Conservation (phyloP, 2,797 vertebrate species). For the Neosilurus hyrtlii region DNA sequence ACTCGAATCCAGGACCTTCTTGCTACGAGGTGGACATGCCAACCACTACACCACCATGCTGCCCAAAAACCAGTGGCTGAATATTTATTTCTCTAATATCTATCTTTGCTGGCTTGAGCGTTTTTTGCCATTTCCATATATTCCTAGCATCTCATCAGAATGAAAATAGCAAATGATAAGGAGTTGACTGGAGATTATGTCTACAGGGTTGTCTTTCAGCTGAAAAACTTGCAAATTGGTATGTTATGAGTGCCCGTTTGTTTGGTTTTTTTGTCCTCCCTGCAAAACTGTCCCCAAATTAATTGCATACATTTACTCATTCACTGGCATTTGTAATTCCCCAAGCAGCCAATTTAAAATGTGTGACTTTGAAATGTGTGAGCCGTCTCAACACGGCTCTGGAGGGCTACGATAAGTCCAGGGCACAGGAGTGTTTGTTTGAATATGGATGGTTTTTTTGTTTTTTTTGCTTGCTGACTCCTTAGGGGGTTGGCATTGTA, state of each 20-base stretch:
- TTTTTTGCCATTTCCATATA: too few relatives aligned
- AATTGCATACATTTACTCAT: constrained; percentile 64
- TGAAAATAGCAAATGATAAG: constrained; percentile 16
- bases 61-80: neutral
- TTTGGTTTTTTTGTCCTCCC: constrained; percentile 50
- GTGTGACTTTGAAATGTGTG: constrained; percentile 68
- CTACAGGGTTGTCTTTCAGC: neutral
- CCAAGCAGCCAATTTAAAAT: constrained; percentile 73
- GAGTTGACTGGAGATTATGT: constrained; percentile 10
- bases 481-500: constrained; percentile 54
- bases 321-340: constrained; percentile 70
- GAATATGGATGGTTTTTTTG: constrained; percentile 55
- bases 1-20: too few relatives aligned
- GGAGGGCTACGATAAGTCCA: constrained; percentile 72
- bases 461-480: constrained; percentile 59
- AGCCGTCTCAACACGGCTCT: constrained; percentile 72
- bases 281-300: constrained; percentile 71
- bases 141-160: neutral
- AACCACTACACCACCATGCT: too few relatives aligned
- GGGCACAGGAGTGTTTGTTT: constrained; percentile 67
- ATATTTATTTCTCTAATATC: neutral
- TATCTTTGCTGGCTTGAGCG: neutral
- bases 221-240: constrained; percentile 25
- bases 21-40: too few relatives aligned
- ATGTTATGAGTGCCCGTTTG: constrained; percentile 41